Percentiles rank a stretch among this genome's conserved stretches.
Conservation (phyloP, 2,797 vertebrate species). For the Schizopygopsis pylzovi region DNA sequence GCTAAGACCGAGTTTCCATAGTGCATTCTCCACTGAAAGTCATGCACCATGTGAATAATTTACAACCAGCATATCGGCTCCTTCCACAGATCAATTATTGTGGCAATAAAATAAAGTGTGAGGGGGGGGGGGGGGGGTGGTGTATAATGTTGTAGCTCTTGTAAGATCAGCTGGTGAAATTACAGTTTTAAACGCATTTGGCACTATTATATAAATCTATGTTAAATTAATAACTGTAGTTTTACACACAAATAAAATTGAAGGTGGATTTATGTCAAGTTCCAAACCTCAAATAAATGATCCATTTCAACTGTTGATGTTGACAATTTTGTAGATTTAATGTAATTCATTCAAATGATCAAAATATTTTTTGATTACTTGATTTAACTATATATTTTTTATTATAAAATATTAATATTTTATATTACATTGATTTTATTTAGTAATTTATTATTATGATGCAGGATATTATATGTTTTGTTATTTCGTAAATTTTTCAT, state of each 20-base stretch:
- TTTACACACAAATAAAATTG: slow-evolving; percentile 18
- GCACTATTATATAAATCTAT: neutral
- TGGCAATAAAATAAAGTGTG: slow-evolving; percentile 54
- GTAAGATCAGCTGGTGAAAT: slow-evolving; percentile 25
- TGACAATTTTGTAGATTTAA: neutral
- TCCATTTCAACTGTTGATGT: neutral
- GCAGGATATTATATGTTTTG: neutral
- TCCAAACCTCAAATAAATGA: neutral
- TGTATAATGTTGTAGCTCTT: neutral
- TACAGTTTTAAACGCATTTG: slow-evolving; percentile 1
- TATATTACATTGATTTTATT: neutral
- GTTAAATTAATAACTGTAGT: slow-evolving; percentile 6
- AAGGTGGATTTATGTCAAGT: neutral
- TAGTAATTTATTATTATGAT: neutral
- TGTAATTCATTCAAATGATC: neutral
- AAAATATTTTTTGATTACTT: neutral
- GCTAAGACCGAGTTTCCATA: slow-evolving; percentile 51
- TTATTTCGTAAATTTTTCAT: neutral
- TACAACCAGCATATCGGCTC: slow-evolving; percentile 54
- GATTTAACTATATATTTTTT: neutral
- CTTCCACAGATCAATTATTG: slow-evolving; percentile 60
- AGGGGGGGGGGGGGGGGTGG: neutral
- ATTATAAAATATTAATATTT: neutral
- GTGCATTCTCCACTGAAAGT: slow-evolving; percentile 55
- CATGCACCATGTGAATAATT: slow-evolving; percentile 61